Percentiles rank a stretch among this genome's conserved stretches.
phyloP scores from a whole-genome alignment of 2,113 vertebrate species.

The Chroicocephalus ridibundus region DNA sequence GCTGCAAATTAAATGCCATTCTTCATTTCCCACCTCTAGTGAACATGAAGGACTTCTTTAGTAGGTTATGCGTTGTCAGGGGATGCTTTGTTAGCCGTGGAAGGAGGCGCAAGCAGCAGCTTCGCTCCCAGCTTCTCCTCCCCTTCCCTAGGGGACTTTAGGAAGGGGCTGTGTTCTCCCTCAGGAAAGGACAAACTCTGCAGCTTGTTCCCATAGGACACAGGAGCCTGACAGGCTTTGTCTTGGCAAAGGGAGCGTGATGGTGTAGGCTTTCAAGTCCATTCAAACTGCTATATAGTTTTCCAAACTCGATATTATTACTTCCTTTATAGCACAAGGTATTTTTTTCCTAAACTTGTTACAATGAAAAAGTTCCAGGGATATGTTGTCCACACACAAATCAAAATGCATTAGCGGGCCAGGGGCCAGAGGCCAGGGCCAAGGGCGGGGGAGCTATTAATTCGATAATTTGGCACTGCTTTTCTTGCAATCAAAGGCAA shows the following conservation, averaged over 20 bases:
- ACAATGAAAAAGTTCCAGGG: slow-evolving; percentile 65
- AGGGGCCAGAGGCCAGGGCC: background rate
- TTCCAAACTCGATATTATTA: slow-evolving; percentile 70
- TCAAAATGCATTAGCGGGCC: slow-evolving; percentile 37
- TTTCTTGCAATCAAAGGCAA: background rate
- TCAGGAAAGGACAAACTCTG: slow-evolving; percentile 3
- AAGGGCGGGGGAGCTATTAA: slow-evolving; percentile 24
- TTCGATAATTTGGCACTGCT: background rate
- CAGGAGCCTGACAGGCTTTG: slow-evolving; percentile 8
- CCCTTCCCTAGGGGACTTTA: background rate
- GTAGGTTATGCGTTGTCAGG: background rate
- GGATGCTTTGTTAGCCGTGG: background rate
- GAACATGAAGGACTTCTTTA: background rate
- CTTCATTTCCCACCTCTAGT: background rate
- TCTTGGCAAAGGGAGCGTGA: slow-evolving; percentile 35
- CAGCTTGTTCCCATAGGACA: slow-evolving; percentile 33
- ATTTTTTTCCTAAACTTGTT: slow-evolving; percentile 59
- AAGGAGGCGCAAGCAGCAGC: background rate
- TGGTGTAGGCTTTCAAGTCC: slow-evolving; percentile 62
- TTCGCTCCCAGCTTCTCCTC: background rate
- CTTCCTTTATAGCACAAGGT: slow-evolving; percentile 69
- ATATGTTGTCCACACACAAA: background rate
- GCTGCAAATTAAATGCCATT: background rate
- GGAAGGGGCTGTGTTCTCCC: background rate
- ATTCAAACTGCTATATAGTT: slow-evolving; percentile 55